These are phyloP conservation scores for Phycodurus eques DNA, from an alignment of 2,113 vertebrate genomes.

Conservation along the genomic window DNA sequence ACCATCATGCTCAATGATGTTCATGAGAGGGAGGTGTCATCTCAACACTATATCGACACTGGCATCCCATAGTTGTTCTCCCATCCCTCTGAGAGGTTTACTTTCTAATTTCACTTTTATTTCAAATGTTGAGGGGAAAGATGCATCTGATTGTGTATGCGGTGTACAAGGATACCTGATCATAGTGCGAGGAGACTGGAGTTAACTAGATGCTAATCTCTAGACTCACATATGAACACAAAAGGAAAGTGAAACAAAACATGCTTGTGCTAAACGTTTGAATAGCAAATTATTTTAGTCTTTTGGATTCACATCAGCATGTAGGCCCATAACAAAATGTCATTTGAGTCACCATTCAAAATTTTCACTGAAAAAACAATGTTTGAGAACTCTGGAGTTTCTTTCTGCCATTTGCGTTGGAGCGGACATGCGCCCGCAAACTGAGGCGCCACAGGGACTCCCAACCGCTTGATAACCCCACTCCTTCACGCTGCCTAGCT, in stretches of 20 bases:
- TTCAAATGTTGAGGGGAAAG: background rate
- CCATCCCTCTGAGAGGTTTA: background rate
- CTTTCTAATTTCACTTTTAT: background rate
- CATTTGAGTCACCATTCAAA: too few species aligned
- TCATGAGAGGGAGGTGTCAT: background rate
- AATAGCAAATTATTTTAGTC: conserved; percentile 10
- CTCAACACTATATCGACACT: background rate
- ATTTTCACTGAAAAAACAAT: background rate
- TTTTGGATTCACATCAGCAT: background rate
- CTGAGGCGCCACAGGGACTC: too few species aligned
- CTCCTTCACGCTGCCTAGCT: too few species aligned
- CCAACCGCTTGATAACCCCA: too few species aligned
- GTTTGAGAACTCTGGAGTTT: too few species aligned
- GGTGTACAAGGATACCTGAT: background rate
- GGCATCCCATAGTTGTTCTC: background rate
- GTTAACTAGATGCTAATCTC: background rate
- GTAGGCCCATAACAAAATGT: background rate
- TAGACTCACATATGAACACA: background rate
- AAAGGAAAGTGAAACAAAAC: background rate
- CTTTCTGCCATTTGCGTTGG: too few species aligned
- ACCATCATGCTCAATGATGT: background rate
- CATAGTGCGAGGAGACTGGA: background rate
- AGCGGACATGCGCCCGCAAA: too few species aligned
- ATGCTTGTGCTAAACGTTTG: conserved; percentile 4
- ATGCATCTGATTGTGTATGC: background rate